Evolutionary conservation across 2,888 invertebrate genomes (phyloP), one percentile per base, ranked within the genome.

Genomic region (Agrochola litura): DNA sequence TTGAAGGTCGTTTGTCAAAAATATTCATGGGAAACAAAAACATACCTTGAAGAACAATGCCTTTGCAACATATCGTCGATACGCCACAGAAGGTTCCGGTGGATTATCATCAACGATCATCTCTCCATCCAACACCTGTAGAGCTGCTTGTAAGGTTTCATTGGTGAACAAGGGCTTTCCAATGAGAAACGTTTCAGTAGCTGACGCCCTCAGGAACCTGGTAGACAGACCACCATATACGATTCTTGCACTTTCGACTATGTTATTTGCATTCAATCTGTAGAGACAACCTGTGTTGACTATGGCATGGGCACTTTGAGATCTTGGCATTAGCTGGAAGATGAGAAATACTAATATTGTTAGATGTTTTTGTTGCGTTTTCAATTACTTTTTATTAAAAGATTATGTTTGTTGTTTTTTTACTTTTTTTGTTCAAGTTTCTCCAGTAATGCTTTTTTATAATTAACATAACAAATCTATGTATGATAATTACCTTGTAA

Each of bases 241-340:
- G 16, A 98, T 96, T 60, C 93, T 92, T 0, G 97, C 97, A 37
- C 90, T 89, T 79, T 94, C 78, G 67, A 94, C 84, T 12, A 84
- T 69, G 43, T 87, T 87, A 8, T 84, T 79, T 4, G 66, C 52
- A 3, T 86, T 81, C 1, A 94, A 64, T 85, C 92, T 90, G 71
- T 98, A 97, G 0, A 97, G 92, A 89, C 98, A 98, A 5, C 97
- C 98, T 8, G 98, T 98, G 89, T 98, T 98, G 0, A 98, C 97
- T 77, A 98, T 97, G 0, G 98, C 98, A 88, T 98, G 98, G 0
- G 98, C 97, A 89, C 98, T 98, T 94, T 98, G 98, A 1, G 97
- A 97, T 82, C 98, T 95, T 0, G 98, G 97, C 97, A 98, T 98
- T 67, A 98, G 97, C 98, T 98, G 89, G 12, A 91, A 91, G 67